Percentiles rank a stretch among this genome's conserved stretches.
phyloP scores from a whole-genome alignment of 2,888 invertebrate species.

The Schrankia costaestrigalis region DNA sequence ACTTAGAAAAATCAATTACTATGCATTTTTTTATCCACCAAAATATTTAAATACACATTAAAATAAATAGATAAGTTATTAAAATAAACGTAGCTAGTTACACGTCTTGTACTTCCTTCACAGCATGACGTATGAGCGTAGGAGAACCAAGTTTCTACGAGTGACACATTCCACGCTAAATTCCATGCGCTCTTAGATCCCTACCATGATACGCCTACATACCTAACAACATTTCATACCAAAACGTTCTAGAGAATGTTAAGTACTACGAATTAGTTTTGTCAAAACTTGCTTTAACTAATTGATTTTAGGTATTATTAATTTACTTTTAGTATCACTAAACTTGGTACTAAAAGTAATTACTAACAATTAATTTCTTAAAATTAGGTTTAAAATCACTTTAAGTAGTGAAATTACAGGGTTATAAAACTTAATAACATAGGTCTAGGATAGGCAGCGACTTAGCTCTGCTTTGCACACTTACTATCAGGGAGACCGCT shows the following conservation, averaged over 20 bases:
- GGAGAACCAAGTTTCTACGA: slow-evolving; percentile 25
- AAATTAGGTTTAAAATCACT: too few relatives aligned
- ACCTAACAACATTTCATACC: slow-evolving; percentile 36
- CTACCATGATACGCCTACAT: slow-evolving; percentile 33
- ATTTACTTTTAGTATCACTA: too few relatives aligned
- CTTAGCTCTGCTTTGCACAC: too few relatives aligned
- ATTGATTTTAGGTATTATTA: too few relatives aligned
- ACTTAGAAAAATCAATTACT: too few relatives aligned
- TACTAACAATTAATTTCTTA: too few relatives aligned
- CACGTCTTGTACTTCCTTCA: slow-evolving; percentile 23
- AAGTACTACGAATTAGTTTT: slow-evolving; percentile 26
- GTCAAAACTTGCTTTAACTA: slow-evolving; percentile 34
- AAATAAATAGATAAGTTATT: slow-evolving; percentile 15
- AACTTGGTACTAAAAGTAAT: too few relatives aligned
- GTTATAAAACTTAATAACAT: too few relatives aligned
- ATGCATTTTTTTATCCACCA: slow-evolving; percentile 4
- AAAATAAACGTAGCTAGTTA: slow-evolving; percentile 11
- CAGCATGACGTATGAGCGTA: slow-evolving; percentile 27
- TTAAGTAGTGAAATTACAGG: too few relatives aligned
- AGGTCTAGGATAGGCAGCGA: too few relatives aligned
- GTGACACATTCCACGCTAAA: slow-evolving; percentile 40
- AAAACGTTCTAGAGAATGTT: slow-evolving; percentile 27
- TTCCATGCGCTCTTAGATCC: slow-evolving; percentile 28
- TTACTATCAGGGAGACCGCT: too few relatives aligned
- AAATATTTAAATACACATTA: too few relatives aligned